Evolutionary conservation across 2,888 invertebrate species (phyloP), one percentile per base, ranked within the genome.

Genomic region (Helleia helle): DNA sequence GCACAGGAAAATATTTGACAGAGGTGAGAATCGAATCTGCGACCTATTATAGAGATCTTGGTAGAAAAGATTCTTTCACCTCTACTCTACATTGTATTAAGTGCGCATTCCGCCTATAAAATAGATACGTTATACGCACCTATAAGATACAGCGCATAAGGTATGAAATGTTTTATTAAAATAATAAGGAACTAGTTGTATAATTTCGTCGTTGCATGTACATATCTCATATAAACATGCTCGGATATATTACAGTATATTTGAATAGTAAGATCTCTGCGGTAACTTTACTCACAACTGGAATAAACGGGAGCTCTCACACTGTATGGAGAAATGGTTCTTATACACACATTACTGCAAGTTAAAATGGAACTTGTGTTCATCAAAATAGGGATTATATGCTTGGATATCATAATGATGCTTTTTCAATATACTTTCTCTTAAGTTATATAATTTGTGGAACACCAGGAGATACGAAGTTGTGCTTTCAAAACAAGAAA

Each of bases 391-490:
- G 12, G 12, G 22, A 18, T 8, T 2, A 7, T 11, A 8, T 7
- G 8, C 12, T 12, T 8, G 4, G 8, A 7, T 12, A 8, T 18
- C 8, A 22, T 7, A 18, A 8, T 9, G 9, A 3, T 7, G 22
- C 4, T 18, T 12, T 8, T 34, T n/a, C 18, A 1, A 11, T 34
- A 22, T 12, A 18, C 34, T 18, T 34, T 13, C 11, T 1, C 22
- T 22, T 12, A 22, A 34, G 34, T 18, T 18, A 18, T 18, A 22
- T 34, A 34, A 34, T 34, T 34, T 34, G 34, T 22, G 34, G 34
- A 34, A 22, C 18, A 34, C 34, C 34, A 18, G 18, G 22, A 34
- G 34, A 34, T 34, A 34, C 18, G 34, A 34, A 34, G 34, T 34
- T 18, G 18, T 22, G 18, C 34, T 34, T 34, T 22, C 34, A 18